Percentiles rank a stretch among this genome's conserved stretches.
Evolutionary conservation across 2,113 vertebrate species (phyloP).

Genomic region (Gasterosteus aculeatus): DNA sequence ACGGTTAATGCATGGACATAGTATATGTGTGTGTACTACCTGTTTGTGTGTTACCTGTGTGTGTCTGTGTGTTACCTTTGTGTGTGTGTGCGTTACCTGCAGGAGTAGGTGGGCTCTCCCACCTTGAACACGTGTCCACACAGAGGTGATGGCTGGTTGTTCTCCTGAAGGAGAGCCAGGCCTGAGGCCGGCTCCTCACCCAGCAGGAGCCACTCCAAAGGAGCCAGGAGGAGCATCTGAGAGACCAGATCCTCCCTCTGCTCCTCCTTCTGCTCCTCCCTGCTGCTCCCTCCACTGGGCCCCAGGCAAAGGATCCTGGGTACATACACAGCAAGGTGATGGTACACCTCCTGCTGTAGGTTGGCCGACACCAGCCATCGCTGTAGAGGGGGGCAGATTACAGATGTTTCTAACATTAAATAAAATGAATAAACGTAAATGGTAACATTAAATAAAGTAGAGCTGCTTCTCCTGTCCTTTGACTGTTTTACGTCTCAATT

Average conservation of each 20-base stretch:
- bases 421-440: no score
- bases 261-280: slow-evolving; percentile 87
- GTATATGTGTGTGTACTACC: background rate
- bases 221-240: slow-evolving; percentile 89
- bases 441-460: no score
- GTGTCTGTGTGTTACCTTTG: background rate
- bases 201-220: slow-evolving; percentile 95
- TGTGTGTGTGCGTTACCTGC: slow-evolving; percentile 85
- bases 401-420: no score
- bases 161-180: slow-evolving; percentile 89
- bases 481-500: no score
- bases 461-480: no score
- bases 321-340: slow-evolving; percentile 90
- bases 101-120: slow-evolving; percentile 97
- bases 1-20: background rate
- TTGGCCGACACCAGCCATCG: slow-evolving; percentile 80
- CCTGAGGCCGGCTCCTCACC: slow-evolving; percentile 90
- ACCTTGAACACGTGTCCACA: slow-evolving; percentile 98
- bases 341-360: slow-evolving; percentile 89
- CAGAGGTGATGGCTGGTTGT: slow-evolving; percentile 91
- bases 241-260: slow-evolving; percentile 91
- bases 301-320: slow-evolving; percentile 94
- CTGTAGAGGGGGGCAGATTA: no score
- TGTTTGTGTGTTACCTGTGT: background rate
- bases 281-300: slow-evolving; percentile 82